Percentiles rank a stretch among this genome's conserved stretches.
phyloP scores from a whole-genome alignment of 2,113 vertebrate species.

The Chrysemys picta region DNA sequence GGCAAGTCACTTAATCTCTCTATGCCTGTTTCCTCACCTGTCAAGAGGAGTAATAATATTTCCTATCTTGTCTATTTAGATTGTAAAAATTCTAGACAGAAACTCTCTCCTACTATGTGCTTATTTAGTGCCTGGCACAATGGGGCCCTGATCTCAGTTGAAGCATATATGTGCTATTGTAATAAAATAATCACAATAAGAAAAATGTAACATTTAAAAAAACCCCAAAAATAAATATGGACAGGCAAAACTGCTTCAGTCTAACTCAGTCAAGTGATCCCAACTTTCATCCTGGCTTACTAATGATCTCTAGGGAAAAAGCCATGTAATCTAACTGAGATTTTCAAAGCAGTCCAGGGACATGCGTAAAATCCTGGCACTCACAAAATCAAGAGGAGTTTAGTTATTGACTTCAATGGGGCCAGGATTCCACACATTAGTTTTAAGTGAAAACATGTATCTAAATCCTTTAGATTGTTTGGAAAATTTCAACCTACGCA shows the following conservation, averaged over 20 bases:
- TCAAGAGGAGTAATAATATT: background rate
- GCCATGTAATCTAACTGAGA: background rate
- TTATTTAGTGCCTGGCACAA: background rate
- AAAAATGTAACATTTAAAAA: constrained; percentile 10
- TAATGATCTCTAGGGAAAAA: background rate
- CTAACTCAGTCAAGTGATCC: background rate
- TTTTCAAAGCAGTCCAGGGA: constrained; percentile 11
- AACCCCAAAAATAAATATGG: background rate
- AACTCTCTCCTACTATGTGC: background rate
- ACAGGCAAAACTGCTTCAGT: background rate
- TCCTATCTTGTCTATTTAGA: background rate
- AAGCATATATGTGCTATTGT: background rate
- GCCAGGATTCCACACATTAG: background rate
- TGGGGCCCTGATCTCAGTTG: constrained; percentile 14
- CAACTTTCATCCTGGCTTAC: no score
- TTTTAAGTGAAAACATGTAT: background rate
- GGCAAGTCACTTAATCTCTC: background rate
- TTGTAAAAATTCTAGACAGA: background rate
- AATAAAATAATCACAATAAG: constrained; percentile 14
- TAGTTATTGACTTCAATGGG: background rate
- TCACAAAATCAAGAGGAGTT: no score
- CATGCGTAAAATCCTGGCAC: no score
- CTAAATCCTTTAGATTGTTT: background rate
- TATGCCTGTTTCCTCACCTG: background rate
- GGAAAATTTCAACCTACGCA: background rate